phyloP scores from a whole-genome alignment of 1,140 invertebrate genomes.

The Dinoponera quadriceps region DNA sequence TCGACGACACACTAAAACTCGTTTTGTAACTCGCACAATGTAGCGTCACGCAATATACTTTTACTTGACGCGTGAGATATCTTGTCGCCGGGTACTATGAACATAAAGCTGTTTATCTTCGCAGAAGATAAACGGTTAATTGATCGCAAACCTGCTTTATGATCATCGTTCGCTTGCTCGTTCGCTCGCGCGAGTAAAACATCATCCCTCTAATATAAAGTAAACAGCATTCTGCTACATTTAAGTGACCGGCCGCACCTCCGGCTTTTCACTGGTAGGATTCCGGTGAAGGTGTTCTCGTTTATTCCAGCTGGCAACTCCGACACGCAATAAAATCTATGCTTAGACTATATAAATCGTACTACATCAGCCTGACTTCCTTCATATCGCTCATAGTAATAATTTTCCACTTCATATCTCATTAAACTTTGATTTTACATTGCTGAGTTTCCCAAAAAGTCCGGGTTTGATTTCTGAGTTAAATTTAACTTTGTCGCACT shows the following conservation, averaged over 20 bases:
- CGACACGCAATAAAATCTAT: conserved; percentile 28
- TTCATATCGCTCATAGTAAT: too few relatives aligned
- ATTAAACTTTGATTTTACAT: too few relatives aligned
- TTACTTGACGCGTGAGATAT: conserved; percentile 12
- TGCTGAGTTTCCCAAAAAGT: too few relatives aligned
- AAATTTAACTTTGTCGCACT: too few relatives aligned
- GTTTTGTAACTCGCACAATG: neutral
- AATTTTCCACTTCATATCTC: too few relatives aligned
- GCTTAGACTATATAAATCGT: neutral
- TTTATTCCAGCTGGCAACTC: conserved; percentile 26
- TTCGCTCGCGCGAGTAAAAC: neutral
- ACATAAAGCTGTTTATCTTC: neutral
- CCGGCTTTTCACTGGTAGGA: conserved; percentile 63
- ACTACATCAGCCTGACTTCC: too few relatives aligned
- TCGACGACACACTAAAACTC: neutral
- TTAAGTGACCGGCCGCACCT: conserved; percentile 18
- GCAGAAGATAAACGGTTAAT: too few relatives aligned
- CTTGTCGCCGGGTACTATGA: neutral
- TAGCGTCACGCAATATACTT: neutral
- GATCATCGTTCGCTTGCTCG: neutral
- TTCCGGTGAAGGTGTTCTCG: conserved; percentile 68
- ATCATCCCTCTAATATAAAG: neutral
- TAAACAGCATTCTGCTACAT: conserved; percentile 14
- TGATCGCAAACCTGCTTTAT: conserved; percentile 20
- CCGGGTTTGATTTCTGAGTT: too few relatives aligned